A percentile compares a stretch with the other conserved stretches of the same genome.
Conservation (phyloP, 2,113 vertebrate genomes). For the Marmota flaviventris region DNA sequence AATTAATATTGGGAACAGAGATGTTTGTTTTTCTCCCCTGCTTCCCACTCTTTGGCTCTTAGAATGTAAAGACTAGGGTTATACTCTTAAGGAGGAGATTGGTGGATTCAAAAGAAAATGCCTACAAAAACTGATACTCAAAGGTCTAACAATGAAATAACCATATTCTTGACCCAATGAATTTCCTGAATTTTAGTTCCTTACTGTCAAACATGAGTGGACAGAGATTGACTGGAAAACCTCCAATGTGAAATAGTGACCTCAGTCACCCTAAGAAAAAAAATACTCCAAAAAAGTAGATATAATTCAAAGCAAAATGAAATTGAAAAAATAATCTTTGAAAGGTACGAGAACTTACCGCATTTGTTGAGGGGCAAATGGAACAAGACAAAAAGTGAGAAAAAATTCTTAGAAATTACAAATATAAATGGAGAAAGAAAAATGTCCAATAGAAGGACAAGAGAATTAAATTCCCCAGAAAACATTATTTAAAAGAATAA, state of each 20-base stretch:
- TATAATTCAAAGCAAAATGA: neutral
- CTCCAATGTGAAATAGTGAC: neutral
- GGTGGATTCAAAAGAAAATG: neutral
- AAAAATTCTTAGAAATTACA: neutral
- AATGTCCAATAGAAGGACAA: neutral
- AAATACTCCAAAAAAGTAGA: neutral
- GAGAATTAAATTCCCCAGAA: neutral
- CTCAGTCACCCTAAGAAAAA: neutral
- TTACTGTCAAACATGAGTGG: neutral
- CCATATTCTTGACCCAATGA: neutral
- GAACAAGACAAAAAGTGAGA: neutral
- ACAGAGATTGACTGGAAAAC: neutral
- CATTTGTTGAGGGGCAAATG: neutral
- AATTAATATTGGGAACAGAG: neutral
- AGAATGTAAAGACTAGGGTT: neutral
- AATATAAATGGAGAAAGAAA: neutral
- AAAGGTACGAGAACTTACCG: neutral
- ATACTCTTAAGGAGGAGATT: neutral
- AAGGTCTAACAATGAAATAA: neutral
- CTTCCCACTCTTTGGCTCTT: neutral
- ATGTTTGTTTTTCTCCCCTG: neutral
- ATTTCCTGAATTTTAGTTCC: neutral
- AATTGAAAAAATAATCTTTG: neutral
- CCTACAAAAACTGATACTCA: neutral
- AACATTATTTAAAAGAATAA: neutral